phyloP scores from a whole-genome alignment of 2,797 vertebrate species.

The Lacerta viridis region DNA sequence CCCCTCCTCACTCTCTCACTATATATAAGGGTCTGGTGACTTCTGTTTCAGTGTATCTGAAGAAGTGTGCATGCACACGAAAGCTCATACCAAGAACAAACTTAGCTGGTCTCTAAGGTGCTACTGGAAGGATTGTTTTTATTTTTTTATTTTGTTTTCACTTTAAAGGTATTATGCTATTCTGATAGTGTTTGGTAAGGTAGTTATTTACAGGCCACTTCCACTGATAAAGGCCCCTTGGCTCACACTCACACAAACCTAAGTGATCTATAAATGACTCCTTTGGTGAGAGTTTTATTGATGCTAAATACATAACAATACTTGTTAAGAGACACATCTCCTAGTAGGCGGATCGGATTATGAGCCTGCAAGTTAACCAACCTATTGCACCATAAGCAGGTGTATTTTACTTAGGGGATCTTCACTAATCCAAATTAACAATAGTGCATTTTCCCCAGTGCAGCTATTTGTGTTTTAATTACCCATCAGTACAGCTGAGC shows the following conservation, averaged over 20 bases:
- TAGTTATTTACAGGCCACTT: not conserved
- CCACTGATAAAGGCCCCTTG: not conserved
- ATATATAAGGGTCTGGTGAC: too few species aligned
- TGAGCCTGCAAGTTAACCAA: slow-evolving; percentile 9
- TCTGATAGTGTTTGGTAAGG: not conserved
- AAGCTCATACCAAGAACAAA: too few species aligned
- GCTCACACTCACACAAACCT: not conserved
- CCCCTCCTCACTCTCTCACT: too few species aligned
- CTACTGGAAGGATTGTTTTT: too few species aligned
- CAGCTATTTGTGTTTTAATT: slow-evolving; percentile 40
- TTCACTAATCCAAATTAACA: slow-evolving; percentile 42
- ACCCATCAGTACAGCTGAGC: slow-evolving; percentile 47
- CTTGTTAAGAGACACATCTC: slow-evolving; percentile 3
- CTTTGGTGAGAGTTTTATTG: not conserved
- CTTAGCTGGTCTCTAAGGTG: too few species aligned
- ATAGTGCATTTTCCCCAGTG: slow-evolving; percentile 41
- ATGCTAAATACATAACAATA: not conserved
- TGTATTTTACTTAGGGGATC: not conserved
- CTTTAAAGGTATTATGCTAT: too few species aligned
- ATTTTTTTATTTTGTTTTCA: not conserved
- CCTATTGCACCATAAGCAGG: not conserved
- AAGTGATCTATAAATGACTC: not conserved
- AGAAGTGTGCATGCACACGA: too few species aligned
- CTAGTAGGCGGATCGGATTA: slow-evolving; percentile 1
- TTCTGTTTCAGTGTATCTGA: too few species aligned